These are phyloP conservation scores for Aphrophora alni DNA, from an alignment of 2,888 invertebrate species.

Conservation along the genomic window DNA sequence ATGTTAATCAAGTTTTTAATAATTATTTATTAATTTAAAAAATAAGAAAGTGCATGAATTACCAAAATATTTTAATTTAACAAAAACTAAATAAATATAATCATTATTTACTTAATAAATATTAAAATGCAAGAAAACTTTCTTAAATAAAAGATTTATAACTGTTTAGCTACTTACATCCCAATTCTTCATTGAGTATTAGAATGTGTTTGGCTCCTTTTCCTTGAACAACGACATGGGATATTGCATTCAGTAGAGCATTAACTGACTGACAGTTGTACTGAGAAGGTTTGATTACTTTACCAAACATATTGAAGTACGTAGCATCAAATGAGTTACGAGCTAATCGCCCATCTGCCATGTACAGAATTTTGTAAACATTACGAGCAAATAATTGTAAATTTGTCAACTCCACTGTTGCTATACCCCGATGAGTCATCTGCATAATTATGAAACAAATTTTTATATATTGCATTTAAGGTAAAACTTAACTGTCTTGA, in stretches of 20 bases:
- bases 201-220: constrained; percentile 56
- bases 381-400: constrained; percentile 63
- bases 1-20: too few species aligned
- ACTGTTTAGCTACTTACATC: constrained; percentile 55
- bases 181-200: constrained; percentile 60
- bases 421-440: constrained; percentile 54
- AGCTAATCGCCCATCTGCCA: constrained; percentile 59
- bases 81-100: too few species aligned
- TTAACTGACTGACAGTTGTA: constrained; percentile 62
- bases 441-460: constrained; percentile 40
- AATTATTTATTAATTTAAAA: too few species aligned
- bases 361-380: constrained; percentile 61
- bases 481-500: too few species aligned
- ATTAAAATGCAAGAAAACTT: too few species aligned
- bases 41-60: too few species aligned
- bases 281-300: constrained; percentile 60
- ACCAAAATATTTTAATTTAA: too few species aligned
- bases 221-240: constrained; percentile 61
- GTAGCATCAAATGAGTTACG: constrained; percentile 58
- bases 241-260: constrained; percentile 62
- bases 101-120: too few species aligned
- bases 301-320: constrained; percentile 58
- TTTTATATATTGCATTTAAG: too few species aligned
- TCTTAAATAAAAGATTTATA: too few species aligned
- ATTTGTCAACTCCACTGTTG: constrained; percentile 57